phyloP scores from a whole-genome alignment of 2,888 invertebrate genomes.

The Bembecia ichneumoniformis region DNA sequence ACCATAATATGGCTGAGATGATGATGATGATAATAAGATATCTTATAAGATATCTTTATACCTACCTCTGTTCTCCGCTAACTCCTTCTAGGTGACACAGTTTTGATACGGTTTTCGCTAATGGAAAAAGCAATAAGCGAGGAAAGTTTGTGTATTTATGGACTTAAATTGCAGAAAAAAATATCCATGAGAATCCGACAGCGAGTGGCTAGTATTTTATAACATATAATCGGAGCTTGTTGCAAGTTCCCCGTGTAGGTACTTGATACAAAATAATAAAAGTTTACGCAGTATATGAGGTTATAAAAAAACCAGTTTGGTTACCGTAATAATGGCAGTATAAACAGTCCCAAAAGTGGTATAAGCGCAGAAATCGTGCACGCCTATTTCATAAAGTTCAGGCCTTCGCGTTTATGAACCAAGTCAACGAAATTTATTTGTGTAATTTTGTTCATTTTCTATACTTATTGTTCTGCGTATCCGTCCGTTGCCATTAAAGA shows the following conservation, averaged over 20 bases:
- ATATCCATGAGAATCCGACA: too few species aligned
- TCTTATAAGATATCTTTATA: too few species aligned
- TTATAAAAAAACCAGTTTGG: not conserved
- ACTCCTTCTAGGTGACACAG: too few species aligned
- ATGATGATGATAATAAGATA: too few species aligned
- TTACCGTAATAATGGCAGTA: not conserved
- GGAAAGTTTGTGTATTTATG: too few species aligned
- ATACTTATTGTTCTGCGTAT: constrained; percentile 23
- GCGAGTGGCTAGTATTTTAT: too few species aligned
- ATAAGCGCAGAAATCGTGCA: constrained; percentile 11
- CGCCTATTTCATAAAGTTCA: constrained; percentile 26
- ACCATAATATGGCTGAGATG: too few species aligned
- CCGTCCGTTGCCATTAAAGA: not conserved
- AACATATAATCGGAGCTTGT: too few species aligned
- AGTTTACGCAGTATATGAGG: constrained; percentile 16
- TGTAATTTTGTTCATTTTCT: constrained; percentile 34
- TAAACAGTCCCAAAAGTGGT: not conserved
- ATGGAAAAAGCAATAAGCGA: too few species aligned
- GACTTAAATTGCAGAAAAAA: too few species aligned
- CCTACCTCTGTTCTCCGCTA: too few species aligned
- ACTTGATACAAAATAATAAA: constrained; percentile 28
- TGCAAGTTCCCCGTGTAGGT: constrained; percentile 7
- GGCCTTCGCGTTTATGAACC: constrained; percentile 30
- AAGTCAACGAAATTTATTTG: constrained; percentile 38
- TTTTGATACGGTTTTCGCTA: too few species aligned